Conservation (phyloP, 2,797 vertebrate genomes). For the Spatula versicolor region DNA sequence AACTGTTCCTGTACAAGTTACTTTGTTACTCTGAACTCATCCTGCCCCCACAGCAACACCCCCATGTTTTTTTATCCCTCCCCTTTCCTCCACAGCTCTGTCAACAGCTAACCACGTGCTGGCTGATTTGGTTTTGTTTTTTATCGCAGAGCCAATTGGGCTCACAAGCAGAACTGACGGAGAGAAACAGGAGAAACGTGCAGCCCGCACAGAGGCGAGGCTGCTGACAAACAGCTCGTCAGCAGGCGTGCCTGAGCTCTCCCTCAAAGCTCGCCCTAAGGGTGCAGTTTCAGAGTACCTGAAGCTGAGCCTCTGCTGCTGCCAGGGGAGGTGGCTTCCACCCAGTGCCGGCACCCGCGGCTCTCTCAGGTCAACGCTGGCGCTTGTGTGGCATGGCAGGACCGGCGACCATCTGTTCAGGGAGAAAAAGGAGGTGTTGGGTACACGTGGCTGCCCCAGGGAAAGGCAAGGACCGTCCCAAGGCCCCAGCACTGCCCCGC, state of each 20-base stretch:
- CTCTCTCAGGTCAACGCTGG: background rate
- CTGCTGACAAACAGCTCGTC: background rate
- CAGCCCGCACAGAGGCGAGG: fast-evolving
- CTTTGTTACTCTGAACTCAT: background rate
- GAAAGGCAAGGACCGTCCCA: background rate
- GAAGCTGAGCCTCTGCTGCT: background rate
- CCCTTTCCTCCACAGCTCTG: fast-evolving
- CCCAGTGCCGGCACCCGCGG: fast-evolving
- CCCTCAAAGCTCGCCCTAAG: background rate
- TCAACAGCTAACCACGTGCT: background rate
- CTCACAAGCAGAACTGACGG: background rate
- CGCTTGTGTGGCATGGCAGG: background rate
- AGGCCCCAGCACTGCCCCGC: background rate
- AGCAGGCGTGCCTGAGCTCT: background rate
- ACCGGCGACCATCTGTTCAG: background rate
- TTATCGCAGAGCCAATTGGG: fast-evolving
- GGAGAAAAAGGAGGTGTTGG: background rate
- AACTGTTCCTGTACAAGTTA: background rate
- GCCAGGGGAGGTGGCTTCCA: background rate
- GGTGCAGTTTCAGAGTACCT: background rate
- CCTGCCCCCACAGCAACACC: background rate
- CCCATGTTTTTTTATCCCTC: fast-evolving
- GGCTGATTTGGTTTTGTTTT: fast-evolving
- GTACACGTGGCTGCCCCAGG: fast-evolving
- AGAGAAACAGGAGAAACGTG: background rate